phyloP scores from a whole-genome alignment of 2,113 vertebrate species.

The Atlantisia rogersi region DNA sequence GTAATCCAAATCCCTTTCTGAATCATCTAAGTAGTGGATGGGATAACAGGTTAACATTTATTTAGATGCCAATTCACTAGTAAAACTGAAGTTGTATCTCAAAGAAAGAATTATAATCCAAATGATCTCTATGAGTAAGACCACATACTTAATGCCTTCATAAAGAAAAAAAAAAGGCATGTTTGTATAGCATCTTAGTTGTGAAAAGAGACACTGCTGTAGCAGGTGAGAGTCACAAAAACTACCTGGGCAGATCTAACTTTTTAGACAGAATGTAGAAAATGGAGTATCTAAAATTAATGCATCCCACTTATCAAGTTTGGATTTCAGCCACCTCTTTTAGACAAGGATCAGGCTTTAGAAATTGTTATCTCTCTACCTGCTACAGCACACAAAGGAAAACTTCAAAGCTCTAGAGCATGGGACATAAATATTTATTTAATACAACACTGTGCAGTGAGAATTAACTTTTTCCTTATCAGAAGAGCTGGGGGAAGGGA shows the following conservation, averaged over 20 bases:
- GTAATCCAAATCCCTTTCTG: neutral
- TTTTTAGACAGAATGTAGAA: neutral
- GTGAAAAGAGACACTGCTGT: neutral
- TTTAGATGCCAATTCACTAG: neutral
- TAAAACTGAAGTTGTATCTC: neutral
- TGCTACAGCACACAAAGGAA: neutral
- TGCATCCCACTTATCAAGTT: neutral
- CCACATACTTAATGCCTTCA: neutral
- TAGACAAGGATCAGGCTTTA: neutral
- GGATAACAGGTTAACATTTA: neutral
- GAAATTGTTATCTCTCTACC: neutral
- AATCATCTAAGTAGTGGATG: neutral
- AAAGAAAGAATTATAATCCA: neutral
- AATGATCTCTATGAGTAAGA: neutral
- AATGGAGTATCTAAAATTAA: neutral
- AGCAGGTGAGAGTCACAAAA: neutral
- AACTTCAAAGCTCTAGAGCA: neutral
- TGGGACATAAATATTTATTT: neutral
- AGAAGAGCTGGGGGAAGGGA: neutral
- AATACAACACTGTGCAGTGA: no score
- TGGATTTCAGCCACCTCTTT: neutral
- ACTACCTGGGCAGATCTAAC: neutral
- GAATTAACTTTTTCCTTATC: neutral
- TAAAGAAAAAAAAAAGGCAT: neutral
- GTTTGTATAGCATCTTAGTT: no score